Evolutionary conservation across 2,113 vertebrate species (phyloP).

Genomic region (Cinclus cinclus): DNA sequence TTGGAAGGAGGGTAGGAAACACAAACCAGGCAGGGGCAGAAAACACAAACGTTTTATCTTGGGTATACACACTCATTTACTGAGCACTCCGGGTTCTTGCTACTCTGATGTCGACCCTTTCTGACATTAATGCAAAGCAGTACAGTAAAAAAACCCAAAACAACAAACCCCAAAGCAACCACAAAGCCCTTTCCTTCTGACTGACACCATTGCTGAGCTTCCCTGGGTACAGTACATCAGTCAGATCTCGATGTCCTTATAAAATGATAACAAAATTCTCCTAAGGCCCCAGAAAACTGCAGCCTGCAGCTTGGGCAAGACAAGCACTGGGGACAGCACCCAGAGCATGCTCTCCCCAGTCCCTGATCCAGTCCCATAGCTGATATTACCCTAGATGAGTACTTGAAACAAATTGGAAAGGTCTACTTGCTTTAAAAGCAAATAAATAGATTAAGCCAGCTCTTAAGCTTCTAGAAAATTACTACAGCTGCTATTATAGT

Average conservation of each 20-base stretch:
- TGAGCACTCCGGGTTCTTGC: background rate
- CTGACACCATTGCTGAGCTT: background rate
- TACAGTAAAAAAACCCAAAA: background rate
- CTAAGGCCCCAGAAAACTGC: background rate
- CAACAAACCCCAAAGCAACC: background rate
- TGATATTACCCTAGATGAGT: background rate
- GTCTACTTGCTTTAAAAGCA: background rate
- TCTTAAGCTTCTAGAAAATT: background rate
- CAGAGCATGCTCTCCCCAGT: background rate
- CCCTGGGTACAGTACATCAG: background rate
- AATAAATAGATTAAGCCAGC: background rate
- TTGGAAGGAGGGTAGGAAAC: background rate
- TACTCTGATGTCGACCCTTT: background rate
- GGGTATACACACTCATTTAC: background rate
- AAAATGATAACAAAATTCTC: background rate
- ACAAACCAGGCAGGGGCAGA: background rate
- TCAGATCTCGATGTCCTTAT: background rate
- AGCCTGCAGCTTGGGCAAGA: background rate
- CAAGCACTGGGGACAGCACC: background rate
- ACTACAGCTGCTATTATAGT: background rate
- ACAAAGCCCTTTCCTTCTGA: background rate
- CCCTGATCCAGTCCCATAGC: background rate
- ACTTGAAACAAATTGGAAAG: background rate
- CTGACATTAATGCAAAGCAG: background rate
- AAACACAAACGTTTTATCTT: background rate